phyloP scores from a whole-genome alignment of 2,113 vertebrate species.

The Calonectris borealis region DNA sequence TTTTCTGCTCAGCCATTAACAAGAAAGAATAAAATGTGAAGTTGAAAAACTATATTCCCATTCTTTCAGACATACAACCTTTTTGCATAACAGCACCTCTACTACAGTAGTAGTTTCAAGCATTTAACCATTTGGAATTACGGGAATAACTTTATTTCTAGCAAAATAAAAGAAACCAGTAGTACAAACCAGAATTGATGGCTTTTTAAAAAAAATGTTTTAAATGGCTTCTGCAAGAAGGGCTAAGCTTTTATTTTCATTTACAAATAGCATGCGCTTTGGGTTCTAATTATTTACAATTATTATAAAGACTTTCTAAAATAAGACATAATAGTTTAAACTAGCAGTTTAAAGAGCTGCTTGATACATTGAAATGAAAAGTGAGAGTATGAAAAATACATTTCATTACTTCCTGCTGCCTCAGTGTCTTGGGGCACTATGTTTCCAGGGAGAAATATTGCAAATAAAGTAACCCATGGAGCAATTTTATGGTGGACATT shows the following conservation, averaged over 20 bases:
- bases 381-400: constrained; percentile 27
- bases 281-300: constrained; percentile 48
- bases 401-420: constrained; percentile 19
- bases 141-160: not conserved
- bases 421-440: not conserved
- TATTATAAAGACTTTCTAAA: constrained; percentile 60
- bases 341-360: constrained; percentile 4
- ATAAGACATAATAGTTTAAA: constrained; percentile 43
- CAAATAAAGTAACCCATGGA: constrained; percentile 17
- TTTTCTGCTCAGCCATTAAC: not conserved
- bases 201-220: not conserved
- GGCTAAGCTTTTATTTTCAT: constrained; percentile 60
- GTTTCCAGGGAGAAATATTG: constrained; percentile 1
- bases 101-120: not conserved
- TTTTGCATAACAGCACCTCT: not conserved
- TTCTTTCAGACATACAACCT: not conserved
- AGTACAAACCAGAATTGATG: not conserved
- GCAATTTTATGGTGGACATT: constrained; percentile 2
- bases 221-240: constrained; percentile 9
- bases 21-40: not conserved
- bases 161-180: constrained; percentile 2
- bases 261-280: constrained; percentile 50
- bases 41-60: not conserved
- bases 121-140: not conserved
- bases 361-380: constrained; percentile 50